Conservation (phyloP, 1,140 invertebrate species). For the Drosophila triauraria region DNA sequence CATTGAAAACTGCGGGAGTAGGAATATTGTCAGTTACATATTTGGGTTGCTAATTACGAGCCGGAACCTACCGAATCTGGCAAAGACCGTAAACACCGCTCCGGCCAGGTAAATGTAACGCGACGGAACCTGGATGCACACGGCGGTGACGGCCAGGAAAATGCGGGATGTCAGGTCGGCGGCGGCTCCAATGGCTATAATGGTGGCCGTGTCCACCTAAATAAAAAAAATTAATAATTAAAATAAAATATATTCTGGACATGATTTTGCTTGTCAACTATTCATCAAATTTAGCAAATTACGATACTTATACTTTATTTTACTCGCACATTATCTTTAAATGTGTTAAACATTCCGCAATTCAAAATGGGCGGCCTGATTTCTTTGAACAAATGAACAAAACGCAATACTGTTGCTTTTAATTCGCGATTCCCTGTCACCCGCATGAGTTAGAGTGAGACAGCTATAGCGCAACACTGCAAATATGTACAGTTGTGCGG, state of each 20-base stretch:
- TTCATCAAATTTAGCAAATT: neutral
- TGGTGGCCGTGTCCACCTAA: slow-evolving; percentile 86
- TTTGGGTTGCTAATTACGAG: neutral
- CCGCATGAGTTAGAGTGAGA: slow-evolving; percentile 3
- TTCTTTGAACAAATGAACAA: neutral
- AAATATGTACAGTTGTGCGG: neutral
- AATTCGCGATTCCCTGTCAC: neutral
- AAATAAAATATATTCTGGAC: neutral
- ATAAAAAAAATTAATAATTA: neutral
- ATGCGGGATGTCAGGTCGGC: slow-evolving; percentile 86
- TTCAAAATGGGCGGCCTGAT: neutral
- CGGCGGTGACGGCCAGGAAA: slow-evolving; percentile 85
- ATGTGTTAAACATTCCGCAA: too few relatives aligned
- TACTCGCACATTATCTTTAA: too few relatives aligned
- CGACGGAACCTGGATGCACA: slow-evolving; percentile 85
- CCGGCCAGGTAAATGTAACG: slow-evolving; percentile 86
- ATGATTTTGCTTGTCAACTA: neutral
- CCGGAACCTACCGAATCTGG: slow-evolving; percentile 85
- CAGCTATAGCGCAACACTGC: neutral
- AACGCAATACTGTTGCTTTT: neutral
- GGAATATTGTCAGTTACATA: neutral
- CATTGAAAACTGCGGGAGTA: slow-evolving; percentile 56
- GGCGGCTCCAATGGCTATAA: slow-evolving; percentile 86
- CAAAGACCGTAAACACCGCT: slow-evolving; percentile 85
- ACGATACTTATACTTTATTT: too few relatives aligned